Evolutionary conservation across 1,140 invertebrate species (phyloP), one percentile per base, ranked within the genome.

Genomic region (Microvelia longipes): DNA sequence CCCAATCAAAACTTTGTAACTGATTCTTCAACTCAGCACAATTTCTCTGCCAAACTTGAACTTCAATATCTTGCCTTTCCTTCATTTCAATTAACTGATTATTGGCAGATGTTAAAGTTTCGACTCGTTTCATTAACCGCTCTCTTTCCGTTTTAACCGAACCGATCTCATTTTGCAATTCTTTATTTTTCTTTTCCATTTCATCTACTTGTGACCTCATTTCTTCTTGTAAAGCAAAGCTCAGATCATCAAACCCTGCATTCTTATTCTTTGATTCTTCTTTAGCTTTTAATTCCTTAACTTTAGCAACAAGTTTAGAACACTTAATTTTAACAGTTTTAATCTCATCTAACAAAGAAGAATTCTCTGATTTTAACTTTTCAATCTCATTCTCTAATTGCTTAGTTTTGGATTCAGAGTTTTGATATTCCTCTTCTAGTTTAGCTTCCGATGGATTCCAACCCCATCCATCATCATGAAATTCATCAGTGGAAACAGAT

Each of bases 71-170:
- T 78, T 90, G 86, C 71, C 87, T 86, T 77, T 92, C 90, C 79
- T 92, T 92, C 78, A 88, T 85, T 75, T 92, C 89, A 1, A 86
- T 77, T 73, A 91, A 84, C 66, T 85, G 83, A 50, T 92, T 89
- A 76, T 92, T 91, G n/a, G 89, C 88, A 25, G 85, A 82, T 1
- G 85, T 85, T 13, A 94, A 77, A 2, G 90, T 83, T 72, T 92
- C 90, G 68, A 92, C 83, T 77, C 85, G 84, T 74, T 91, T 90
- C 24, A 82, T 72, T 2, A 90, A 75, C 73, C 81, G 80, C 70
- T 87, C 85, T 75, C 87, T 89, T 71, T 92, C 90, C 0, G 76
- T 72, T 68, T 83, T 82, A 29, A 85, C 81, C 77, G 84, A 85
- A 28, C 83, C 84, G 13, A 83, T 74, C 64, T 86, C 85, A 61